phyloP scores from a whole-genome alignment of 2,113 vertebrate genomes.

The Hymenochirus boettgeri region DNA sequence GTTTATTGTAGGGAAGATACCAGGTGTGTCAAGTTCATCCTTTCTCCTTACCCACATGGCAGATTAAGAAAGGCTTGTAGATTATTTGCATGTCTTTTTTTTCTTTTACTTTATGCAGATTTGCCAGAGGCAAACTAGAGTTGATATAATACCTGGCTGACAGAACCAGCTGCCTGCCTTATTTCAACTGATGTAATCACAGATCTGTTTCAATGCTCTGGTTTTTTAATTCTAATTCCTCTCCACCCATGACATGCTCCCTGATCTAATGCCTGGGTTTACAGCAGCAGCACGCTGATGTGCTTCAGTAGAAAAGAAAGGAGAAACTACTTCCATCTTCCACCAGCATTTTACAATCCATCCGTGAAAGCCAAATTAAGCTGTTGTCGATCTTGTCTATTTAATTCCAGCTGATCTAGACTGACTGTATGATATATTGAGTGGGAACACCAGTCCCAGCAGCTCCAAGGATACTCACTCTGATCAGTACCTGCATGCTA shows the following conservation, averaged over 20 bases:
- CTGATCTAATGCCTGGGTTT: constrained; percentile 59
- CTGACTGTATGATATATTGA: neutral
- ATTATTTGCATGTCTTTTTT: constrained; percentile 63
- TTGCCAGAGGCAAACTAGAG: constrained; percentile 67
- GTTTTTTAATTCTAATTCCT: constrained; percentile 50
- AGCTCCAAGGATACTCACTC: neutral
- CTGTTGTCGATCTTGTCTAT: constrained; percentile 52
- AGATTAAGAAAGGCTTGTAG: constrained; percentile 62
- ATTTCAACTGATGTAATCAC: constrained; percentile 72
- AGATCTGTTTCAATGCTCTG: constrained; percentile 44
- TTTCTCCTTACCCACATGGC: neutral
- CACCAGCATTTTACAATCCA: constrained; percentile 53
- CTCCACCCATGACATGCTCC: constrained; percentile 48
- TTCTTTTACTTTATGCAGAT: constrained; percentile 65
- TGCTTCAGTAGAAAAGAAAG: constrained; percentile 81
- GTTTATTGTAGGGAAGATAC: too few relatives aligned
- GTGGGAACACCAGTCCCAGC: constrained; percentile 20
- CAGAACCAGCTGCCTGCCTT: constrained; percentile 70
- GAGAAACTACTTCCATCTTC: constrained; percentile 65
- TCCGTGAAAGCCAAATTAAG: constrained; percentile 64
- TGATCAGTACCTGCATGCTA: neutral
- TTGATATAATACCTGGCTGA: constrained; percentile 76
- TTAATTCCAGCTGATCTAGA: constrained; percentile 53
- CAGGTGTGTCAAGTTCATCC: too few relatives aligned
- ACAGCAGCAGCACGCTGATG: constrained; percentile 65